Percentiles rank a stretch among this genome's conserved stretches.
Conservation (phyloP, 2,888 invertebrate genomes). For the Eupeodes latifasciatus region DNA sequence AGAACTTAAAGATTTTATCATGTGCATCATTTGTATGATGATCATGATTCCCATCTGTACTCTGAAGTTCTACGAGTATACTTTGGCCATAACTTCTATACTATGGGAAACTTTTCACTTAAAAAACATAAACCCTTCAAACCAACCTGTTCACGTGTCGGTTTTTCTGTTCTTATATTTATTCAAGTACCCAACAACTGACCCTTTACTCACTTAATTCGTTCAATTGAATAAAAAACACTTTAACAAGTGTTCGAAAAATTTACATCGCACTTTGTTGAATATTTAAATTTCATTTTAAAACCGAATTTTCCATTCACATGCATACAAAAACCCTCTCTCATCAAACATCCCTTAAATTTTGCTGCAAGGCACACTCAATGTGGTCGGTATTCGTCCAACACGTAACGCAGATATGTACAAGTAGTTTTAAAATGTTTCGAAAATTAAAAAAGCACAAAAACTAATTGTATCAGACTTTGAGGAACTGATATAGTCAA, state of each 20-base stretch:
- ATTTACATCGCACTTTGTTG: slow-evolving; percentile 52
- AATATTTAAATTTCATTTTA: slow-evolving; percentile 61
- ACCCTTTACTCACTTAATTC: slow-evolving; percentile 45
- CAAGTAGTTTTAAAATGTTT: slow-evolving; percentile 18
- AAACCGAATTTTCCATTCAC: neutral
- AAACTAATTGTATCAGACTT: slow-evolving; percentile 48
- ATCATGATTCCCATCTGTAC: neutral
- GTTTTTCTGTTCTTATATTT: neutral
- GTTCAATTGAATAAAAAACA: slow-evolving; percentile 43
- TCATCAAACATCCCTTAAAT: slow-evolving; percentile 23
- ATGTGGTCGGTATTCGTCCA: slow-evolving; percentile 2
- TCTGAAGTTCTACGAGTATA: neutral
- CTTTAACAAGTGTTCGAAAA: slow-evolving; percentile 66
- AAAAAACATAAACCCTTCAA: slow-evolving; percentile 3
- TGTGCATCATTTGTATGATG: neutral
- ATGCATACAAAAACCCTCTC: neutral
- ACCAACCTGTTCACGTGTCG: slow-evolving; percentile 55
- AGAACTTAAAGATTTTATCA: neutral
- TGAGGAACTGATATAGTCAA: slow-evolving; percentile 65
- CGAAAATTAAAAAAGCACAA: neutral
- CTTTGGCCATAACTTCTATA: neutral
- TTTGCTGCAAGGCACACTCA: slow-evolving; percentile 10
- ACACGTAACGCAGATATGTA: neutral
- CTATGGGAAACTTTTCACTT: slow-evolving; percentile 32
- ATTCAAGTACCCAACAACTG: slow-evolving; percentile 38